Percentiles rank a stretch among this genome's conserved stretches.
phyloP scores from a whole-genome alignment of 2,113 vertebrate genomes.

The Callospermophilus lateralis region DNA sequence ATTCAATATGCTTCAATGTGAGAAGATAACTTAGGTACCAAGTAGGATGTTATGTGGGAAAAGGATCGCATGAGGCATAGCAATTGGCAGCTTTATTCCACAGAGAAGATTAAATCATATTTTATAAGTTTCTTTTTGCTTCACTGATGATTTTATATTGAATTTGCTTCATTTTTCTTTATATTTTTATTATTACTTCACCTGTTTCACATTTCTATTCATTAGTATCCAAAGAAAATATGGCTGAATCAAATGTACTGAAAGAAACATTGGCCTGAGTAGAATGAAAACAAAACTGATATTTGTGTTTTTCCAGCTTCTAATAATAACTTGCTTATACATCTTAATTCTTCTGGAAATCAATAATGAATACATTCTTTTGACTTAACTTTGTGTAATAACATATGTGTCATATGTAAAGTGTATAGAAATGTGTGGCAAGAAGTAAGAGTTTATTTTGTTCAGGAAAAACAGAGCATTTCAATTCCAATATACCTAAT shows the following conservation, averaged over 20 bases:
- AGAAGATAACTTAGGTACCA: background rate
- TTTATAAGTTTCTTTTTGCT: background rate
- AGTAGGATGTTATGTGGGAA: background rate
- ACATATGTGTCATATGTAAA: background rate
- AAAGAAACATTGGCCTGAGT: background rate
- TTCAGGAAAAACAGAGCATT: background rate
- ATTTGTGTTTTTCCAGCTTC: background rate
- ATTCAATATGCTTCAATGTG: background rate
- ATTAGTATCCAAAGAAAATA: background rate
- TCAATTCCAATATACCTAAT: constrained; percentile 61
- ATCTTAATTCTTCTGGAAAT: background rate
- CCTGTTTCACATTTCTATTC: background rate
- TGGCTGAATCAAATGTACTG: background rate
- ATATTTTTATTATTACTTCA: background rate
- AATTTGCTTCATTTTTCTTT: constrained; percentile 35
- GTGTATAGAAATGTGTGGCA: background rate
- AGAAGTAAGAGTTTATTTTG: constrained; percentile 24
- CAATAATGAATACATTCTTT: background rate
- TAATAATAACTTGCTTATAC: background rate
- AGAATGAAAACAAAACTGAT: background rate
- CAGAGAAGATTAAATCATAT: background rate
- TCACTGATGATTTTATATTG: background rate
- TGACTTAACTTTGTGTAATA: background rate
- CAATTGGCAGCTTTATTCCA: background rate
- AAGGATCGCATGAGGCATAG: background rate